phyloP scores from a whole-genome alignment of 2,113 vertebrate genomes.

The Alosa alosa region DNA sequence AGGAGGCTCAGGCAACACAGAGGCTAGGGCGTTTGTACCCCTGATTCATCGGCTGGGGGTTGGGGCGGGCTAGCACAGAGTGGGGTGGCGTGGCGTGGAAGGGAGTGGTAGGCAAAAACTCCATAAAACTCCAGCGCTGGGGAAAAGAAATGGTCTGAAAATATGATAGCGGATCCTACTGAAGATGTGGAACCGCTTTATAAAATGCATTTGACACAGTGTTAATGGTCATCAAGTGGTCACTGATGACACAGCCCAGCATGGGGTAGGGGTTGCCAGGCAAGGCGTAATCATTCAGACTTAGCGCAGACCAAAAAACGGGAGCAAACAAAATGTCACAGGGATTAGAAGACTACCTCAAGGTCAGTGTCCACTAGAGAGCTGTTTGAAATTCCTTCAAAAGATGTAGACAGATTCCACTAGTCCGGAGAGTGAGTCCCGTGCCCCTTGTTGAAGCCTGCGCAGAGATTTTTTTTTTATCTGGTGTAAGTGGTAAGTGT shows the following conservation, averaged over 20 bases:
- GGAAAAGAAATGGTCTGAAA: neutral
- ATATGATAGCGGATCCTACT: neutral
- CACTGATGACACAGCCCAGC: neutral
- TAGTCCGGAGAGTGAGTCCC: neutral
- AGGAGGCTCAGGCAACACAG: constrained; percentile 41
- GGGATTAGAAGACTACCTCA: constrained; percentile 1
- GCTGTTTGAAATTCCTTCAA: neutral
- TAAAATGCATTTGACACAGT: neutral
- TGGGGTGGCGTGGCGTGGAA: neutral
- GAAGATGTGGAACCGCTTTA: neutral
- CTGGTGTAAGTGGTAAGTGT: neutral
- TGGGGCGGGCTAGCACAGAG: constrained; percentile 23
- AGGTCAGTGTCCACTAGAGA: neutral
- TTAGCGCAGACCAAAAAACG: neutral
- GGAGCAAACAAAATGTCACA: neutral
- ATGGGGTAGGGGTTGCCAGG: neutral
- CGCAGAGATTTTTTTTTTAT: neutral
- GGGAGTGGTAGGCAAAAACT: neutral
- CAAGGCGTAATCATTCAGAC: neutral
- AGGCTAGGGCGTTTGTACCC: constrained; percentile 25
- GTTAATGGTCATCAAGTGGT: neutral
- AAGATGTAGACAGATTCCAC: constrained; percentile 15
- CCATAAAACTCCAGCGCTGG: neutral
- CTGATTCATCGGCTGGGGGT: constrained; percentile 27
- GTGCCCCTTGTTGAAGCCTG: neutral